Evolutionary conservation across 2,113 vertebrate genomes (phyloP), one percentile per base, ranked within the genome.

Genomic region (Chloebia gouldiae): DNA sequence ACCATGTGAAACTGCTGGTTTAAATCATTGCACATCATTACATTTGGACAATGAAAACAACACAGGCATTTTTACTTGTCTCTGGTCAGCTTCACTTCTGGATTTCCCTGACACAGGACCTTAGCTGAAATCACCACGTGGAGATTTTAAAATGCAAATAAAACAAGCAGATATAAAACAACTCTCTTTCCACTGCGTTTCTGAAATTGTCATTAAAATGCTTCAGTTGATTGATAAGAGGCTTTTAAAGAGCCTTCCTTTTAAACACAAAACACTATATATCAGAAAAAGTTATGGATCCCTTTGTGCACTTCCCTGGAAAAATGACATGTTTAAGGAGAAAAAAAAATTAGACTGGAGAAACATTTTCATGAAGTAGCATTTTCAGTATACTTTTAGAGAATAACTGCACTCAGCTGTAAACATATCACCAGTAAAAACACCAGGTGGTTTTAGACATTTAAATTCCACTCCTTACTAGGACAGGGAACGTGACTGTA

Each of bases 51-150:
- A 96, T 72, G 94, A 93, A 96, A 96, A 85, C 84, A 96, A 87
- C 80, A 35, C 79, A 94, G 95, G 86, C 90, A 94, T 95, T 84
- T 96, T 94, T 73, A 75, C 95, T 95, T 70, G 75, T 83, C 94
- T 96, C 94, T 96, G 94, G 88, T 90, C 95, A 97, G 19, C 92
- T 68, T 96, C 94, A 96, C 88, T 92, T 78, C 57, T 90, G 79
- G 83, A 75, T 92, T 94, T 96, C 78, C 51, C 68, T 95, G 95
- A 84, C 90, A 82, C 69, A 33, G 44, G 40, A 92, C 82, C 78
- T 79, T 47, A 44, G 90, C 1, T 37, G 76, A 85, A 95, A 95
- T 56, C 83, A 92, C 56, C 88, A 89, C 53, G 78, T 66, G 88
- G 71, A 88, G 82, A 79, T 80, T 88, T 94, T 37, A 91, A 95